Evolutionary conservation across 2,888 invertebrate genomes (phyloP), one percentile per base, ranked within the genome.

Genomic region (Erpobdella octoculata): DNA sequence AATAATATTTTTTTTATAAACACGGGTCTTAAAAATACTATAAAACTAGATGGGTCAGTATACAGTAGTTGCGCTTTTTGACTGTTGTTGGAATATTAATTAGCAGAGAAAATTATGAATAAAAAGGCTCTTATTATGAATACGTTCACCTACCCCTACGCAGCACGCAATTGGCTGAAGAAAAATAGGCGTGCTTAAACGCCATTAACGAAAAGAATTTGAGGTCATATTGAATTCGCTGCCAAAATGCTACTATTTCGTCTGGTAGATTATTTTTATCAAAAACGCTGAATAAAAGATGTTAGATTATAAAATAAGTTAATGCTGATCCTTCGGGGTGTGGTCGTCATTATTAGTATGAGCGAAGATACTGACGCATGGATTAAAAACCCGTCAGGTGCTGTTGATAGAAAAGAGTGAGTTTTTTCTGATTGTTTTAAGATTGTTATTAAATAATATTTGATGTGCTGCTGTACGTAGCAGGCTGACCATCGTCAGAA

Each of bases 141-240:
- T 53, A 53, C 53, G n/a, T n/a, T n/a, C n/a, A n/a, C n/a, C n/a
- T 53, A 53, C 53, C 53, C 53, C 53, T 53, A 53, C 53, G 53
- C 53, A 53, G 8, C 53, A 53, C 28, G 53, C 53, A 8, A 53
- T 53, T 53, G 53, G 53, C 28, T 28, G 53, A n/a, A 21, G 53
- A 53, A 28, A 53, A 53, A 53, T 53, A 53, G 53, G 53, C 53
- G 53, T 53, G 53, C 53, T 53, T 28, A 53, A 53, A 53, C 53
- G 53, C 53, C 53, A 53, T 53, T 53, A 53, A n/a, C n/a, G n/a
- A 53, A 53, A 53, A 53, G 28, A 53, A 53, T 53, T 53, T 53
- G n/a, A 53, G 53, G 53, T 53, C 53, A 53, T 53, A 21, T 28
- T 53, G 53, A 53, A 53, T 53, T 53, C 21, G 28, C 53, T 53